Evolutionary conservation across 1,140 invertebrate species (phyloP), one percentile per base, ranked within the genome.

Genomic region (Sitophilus oryzae): DNA sequence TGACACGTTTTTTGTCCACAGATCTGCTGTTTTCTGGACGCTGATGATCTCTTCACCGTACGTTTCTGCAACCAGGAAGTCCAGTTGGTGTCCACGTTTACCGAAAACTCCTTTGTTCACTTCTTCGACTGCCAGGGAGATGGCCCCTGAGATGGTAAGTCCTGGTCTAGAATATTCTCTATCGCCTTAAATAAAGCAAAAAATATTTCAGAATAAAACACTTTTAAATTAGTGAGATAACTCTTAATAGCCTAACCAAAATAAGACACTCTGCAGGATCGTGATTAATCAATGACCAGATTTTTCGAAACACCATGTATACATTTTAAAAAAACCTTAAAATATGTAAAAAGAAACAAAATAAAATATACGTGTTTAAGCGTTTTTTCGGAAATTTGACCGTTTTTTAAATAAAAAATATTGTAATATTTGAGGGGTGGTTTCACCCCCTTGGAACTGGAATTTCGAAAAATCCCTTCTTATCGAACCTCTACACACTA

Each of bases 41-140:
- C 93, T 95, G 16, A 81, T 79, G 56, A 84, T 79, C 73, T 96
- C 93, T 61, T 91, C 82, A 0, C 93, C 93, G 68, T 86, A 93
- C 0, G 94, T 97, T 71, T 98, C 94, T 0, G 89, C 88, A 3
- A 95, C 84, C 1, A 86, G 75, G 64, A 96, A 93, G 37, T 84
- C 79, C 42, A 96, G 74, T 4, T 77, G 76, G 63, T 89, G 85
- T 0, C 85, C 86, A 47, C 79, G 73, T 16, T 74, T 71, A 0
- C 74, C 77, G 2, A 87, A 70, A 11, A 77, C 74, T 41, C 81
- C 79, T 44, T 74, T 55, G 61, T 86, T 86, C 1, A 85, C 80
- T 72, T 89, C 83, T 10, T 82, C 78, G 1, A 87, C 77, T 9
- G 92, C 91, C 56, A 91, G 76, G 0, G 86, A 86, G 56, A 95